Conservation (phyloP, 2,797 vertebrate species). For the Neoniphon sammara region DNA sequence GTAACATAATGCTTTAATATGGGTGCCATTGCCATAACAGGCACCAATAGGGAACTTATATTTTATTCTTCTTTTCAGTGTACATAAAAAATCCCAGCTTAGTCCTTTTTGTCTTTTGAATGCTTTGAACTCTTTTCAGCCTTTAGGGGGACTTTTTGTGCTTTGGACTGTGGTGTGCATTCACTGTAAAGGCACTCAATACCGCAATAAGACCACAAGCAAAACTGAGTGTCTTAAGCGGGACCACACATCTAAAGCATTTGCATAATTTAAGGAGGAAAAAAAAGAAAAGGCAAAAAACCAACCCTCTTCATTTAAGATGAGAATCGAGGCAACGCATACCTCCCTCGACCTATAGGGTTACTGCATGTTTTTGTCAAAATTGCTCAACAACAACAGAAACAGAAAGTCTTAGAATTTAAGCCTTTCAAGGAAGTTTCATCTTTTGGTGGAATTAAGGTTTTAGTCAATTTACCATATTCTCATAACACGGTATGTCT, state of each 20-base stretch:
- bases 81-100: conserved; percentile 99
- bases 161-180: conserved; percentile 95
- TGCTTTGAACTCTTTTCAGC: conserved; percentile 99
- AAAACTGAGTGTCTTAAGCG: conserved; percentile 99
- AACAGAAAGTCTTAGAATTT: conserved; percentile 59
- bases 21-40: conserved; percentile 93
- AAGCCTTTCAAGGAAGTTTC: conserved; percentile 51
- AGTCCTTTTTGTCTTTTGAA: conserved; percentile 99
- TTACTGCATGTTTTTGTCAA: conserved; percentile 71
- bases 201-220: conserved; percentile 97
- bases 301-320: conserved; percentile 86
- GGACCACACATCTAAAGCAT: conserved; percentile 99
- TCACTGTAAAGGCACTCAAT: conserved; percentile 99
- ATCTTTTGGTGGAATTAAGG: conserved; percentile 50
- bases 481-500: conserved; percentile 66
- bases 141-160: conserved; percentile 97
- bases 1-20: conserved; percentile 94
- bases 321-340: conserved; percentile 82
- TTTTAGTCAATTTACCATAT: conserved; percentile 57
- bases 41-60: conserved; percentile 97
- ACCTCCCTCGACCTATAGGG: conserved; percentile 80
- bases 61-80: conserved; percentile 99
- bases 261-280: conserved; percentile 96
- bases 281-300: conserved; percentile 68
- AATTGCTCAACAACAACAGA: conserved; percentile 65